Evolutionary conservation across 2,797 vertebrate genomes (phyloP), one percentile per base, ranked within the genome.

Genomic region (Hafferia zeledoni): DNA sequence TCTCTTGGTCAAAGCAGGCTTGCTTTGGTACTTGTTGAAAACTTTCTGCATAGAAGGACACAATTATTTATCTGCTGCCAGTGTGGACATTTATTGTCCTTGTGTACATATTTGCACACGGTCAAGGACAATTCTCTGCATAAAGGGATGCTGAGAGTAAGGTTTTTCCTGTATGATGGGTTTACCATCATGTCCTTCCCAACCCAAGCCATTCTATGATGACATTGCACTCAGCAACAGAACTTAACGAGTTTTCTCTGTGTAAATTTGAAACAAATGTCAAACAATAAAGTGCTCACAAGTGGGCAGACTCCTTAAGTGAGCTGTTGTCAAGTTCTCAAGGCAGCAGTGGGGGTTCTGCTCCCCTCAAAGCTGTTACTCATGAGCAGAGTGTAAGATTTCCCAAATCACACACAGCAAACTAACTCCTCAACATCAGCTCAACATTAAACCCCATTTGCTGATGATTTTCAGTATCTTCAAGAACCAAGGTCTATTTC

Each of bases 341-440:
- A 60, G 33, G 37, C 27, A 60, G 5, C 6, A 46, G 15, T 35
- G 15, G 44, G 59, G 25, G 60, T 77, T 56, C 37, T 63, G 27
- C 19, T 37, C 13, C 10, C 7, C 10, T 17, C 0, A 0, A 67
- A 39, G 27, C 28, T 71, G 33, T 46, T 61, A 53, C 23, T 13
- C 43, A 24, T 6, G 17, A 63, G 22, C 16, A 70, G 63, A 57
- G 16, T n/a, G 3, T 27, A 24, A 17, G 22, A 43, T 61, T 65
- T 76, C 50, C 46, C 24, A 35, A 33, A 64, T 14, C 31, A 13
- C 0, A 0, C 2, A 9, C 20, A 64, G 10, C 9, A 30, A 67
- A 10, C 5, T 70, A 24, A 35, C 4, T 78, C 10, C 31, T 72
- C 52, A 69, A 22, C 9, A 30, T 13, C 50, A 79, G 11, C 59